These are phyloP conservation scores for Coecobrya sp. DNA, from an alignment of 2,888 invertebrate species.

Conservation along the genomic window DNA sequence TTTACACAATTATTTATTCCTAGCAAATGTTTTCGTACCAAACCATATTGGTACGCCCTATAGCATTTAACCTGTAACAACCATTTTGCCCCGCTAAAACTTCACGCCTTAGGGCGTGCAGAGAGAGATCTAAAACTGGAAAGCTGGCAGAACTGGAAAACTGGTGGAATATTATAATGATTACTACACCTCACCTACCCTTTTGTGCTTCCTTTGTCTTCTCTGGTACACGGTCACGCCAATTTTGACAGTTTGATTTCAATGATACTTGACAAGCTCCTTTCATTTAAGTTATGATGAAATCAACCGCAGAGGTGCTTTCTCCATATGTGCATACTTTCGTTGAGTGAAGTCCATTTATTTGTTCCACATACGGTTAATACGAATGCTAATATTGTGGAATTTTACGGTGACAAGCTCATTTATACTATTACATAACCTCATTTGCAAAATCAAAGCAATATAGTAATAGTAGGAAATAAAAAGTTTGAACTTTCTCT, in stretches of 20 bases:
- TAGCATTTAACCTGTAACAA: not conserved
- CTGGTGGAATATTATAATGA: constrained; percentile 11
- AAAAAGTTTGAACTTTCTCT: no score
- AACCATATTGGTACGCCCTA: not conserved
- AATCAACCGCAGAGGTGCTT: constrained; percentile 22
- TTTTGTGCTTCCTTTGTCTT: not conserved
- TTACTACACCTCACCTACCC: not conserved
- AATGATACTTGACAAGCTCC: constrained; percentile 52
- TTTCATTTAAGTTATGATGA: constrained; percentile 50
- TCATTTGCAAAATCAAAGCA: no score
- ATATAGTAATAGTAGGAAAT: no score
- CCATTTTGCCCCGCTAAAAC: not conserved
- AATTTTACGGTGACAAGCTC: no score
- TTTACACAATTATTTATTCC: not conserved
- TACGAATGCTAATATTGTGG: not conserved
- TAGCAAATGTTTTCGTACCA: no score
- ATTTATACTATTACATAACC: no score
- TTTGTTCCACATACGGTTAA: not conserved
- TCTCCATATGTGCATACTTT: not conserved
- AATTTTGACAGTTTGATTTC: constrained; percentile 46
- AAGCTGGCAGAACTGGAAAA: not conserved
- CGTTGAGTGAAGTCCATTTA: not conserved
- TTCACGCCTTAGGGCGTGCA: not conserved
- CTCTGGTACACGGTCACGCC: not conserved
- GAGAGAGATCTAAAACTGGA: not conserved